phyloP scores from a whole-genome alignment of 2,113 vertebrate genomes.

The Phalacrocorax aristotelis region DNA sequence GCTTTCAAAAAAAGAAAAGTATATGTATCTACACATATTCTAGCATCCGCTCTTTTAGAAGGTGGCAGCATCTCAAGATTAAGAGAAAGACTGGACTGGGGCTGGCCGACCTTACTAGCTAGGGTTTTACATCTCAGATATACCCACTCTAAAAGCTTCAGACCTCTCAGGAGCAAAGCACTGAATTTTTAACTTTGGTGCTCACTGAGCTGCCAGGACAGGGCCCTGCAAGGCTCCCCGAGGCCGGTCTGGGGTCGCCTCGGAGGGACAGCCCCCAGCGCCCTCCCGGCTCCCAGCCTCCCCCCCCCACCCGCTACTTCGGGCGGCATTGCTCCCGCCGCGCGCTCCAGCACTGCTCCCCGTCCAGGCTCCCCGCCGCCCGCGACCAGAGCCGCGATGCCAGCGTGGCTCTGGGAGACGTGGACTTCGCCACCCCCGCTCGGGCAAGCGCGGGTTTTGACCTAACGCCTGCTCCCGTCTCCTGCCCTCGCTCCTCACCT shows the following conservation, averaged over 20 bases:
- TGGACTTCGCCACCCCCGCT: not conserved
- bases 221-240: not conserved
- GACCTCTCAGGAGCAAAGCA: not conserved
- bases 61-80: not conserved
- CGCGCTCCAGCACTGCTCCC: not conserved
- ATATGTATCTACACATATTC: too few species aligned
- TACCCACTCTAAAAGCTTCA: not conserved
- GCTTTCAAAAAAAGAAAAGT: not conserved
- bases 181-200: not conserved
- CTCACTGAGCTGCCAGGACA: not conserved
- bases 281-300: not conserved
- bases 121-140: not conserved
- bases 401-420: not conserved
- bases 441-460: not conserved
- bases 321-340: not conserved
- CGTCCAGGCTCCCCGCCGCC: not conserved
- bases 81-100: not conserved
- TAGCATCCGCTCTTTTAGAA: not conserved
- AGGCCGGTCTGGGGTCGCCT: not conserved
- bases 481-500: not conserved
- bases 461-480: not conserved
- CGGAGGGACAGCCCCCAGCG: not conserved
- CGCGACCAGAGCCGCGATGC: too few species aligned
- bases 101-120: fast-evolving
- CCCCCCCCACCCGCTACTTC: fast-evolving